Evolutionary conservation across 2,113 vertebrate species (phyloP), one percentile per base, ranked within the genome.

Genomic region (Chaetops frenatus): DNA sequence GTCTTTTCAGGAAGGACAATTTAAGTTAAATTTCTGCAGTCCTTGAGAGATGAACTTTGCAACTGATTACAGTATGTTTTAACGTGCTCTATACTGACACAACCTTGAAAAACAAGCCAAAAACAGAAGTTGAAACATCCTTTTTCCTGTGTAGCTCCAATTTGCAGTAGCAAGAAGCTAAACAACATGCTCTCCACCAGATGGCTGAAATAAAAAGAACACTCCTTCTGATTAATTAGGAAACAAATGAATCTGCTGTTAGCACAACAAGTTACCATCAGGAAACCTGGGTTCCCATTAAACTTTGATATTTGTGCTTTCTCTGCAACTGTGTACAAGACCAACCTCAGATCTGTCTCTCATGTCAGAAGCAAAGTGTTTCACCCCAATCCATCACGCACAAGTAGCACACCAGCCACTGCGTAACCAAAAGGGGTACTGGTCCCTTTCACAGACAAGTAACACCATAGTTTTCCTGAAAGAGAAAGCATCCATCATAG

Each of bases 131-230:
- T 84, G 92, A 97, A 96, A 96, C 90, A 97, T 96, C 94, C 95
- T 94, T 91, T 92, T 96, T 92, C 94, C 95, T 94, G 88, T 92
- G 91, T 86, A 95, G 95, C 90, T 97, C 92, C 88, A 94, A 96
- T 96, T 27, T 95, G 93, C 95, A 96, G 87, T 60, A 94, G 92
- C 95, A 97, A 97, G 91, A 90, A 96, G 87, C 96, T 97, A 97
- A 97, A 97, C 96, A 97, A 95, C 96, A 97, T 94, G 97, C 95
- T 96, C 95, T 94, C 94, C 88, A 96, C 93, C 97, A 97, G 97
- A 97, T 97, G 97, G 97, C 82, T 95, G 96, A 96, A 97, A 97
- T 96, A 97, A 97, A 97, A 97, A 97, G 97, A 96, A 97, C 96
- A 97, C 94, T 96, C 94, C 83, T 94, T 96, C 95, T 92, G 93